Evolutionary conservation across 2,888 invertebrate genomes (phyloP), one percentile per base, ranked within the genome.

Genomic region (Eurois occulta): DNA sequence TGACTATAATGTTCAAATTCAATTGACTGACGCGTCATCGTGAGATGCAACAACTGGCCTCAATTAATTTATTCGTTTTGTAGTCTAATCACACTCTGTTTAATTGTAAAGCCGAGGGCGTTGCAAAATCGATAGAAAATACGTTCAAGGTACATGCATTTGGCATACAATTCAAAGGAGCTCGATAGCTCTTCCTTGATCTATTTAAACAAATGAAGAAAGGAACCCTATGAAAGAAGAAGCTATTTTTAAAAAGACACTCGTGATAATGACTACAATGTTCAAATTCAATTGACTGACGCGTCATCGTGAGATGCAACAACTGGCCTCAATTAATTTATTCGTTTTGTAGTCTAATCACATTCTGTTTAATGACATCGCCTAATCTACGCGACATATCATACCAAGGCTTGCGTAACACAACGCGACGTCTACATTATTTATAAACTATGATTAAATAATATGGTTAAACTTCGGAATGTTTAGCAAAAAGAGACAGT

Each of bases 71-170:
- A 74, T 58, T 76, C 55, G 55, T 60, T 78, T 52, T 60, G 72
- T 78, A 83, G 64, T 83, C 64, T 78, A 72, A 72, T 81, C 83
- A 68, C 77, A 48, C 78, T 83, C 58, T 62, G 67, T 69, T 46
- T 73, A 55, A 78, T 52, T n/a, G n/a, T n/a, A n/a, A n/a, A n/a
- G n/a, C n/a, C n/a, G n/a, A n/a, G n/a, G n/a, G n/a, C n/a, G n/a
- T n/a, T n/a, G n/a, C n/a, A n/a, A n/a, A n/a, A n/a, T n/a, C n/a
- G n/a, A n/a, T n/a, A n/a, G n/a, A n/a, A n/a, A n/a, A n/a, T n/a
- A n/a, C n/a, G n/a, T n/a, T n/a, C n/a, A n/a, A n/a, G n/a, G 41
- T 41, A 10, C n/a, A 35, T 35, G 21, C 21, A 21, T 35, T 62
- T 62, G 10, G 35, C 35, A 38, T 1, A 21, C n/a, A 41, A 64